phyloP scores from a whole-genome alignment of 1,140 invertebrate genomes.

The Schlechtendalia chinensis region DNA sequence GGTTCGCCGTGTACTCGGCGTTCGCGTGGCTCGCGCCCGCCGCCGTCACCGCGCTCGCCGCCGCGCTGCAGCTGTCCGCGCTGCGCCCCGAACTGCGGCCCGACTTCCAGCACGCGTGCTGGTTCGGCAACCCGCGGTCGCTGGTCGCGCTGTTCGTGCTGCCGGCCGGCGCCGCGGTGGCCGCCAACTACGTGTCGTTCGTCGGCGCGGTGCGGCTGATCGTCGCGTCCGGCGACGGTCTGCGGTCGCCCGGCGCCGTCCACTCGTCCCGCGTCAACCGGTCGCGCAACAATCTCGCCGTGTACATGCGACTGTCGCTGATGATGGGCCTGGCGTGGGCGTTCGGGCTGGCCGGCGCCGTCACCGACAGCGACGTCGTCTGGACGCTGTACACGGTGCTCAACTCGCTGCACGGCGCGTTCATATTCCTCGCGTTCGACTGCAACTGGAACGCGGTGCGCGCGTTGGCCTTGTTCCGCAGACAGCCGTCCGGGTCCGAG shows the following conservation, averaged over 20 bases:
- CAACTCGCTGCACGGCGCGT: conserved; percentile 45
- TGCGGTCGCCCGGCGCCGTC: background rate
- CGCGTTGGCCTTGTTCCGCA: background rate
- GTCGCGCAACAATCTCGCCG: conserved; percentile 13
- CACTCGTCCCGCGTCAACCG: background rate
- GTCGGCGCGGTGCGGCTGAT: conserved; percentile 18
- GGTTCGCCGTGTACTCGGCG: conserved; percentile 37
- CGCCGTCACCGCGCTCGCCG: background rate
- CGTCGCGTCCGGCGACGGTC: background rate
- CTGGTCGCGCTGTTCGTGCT: conserved; percentile 47
- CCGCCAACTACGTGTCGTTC: conserved; percentile 33
- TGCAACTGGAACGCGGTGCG: background rate
- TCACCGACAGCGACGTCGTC: conserved; percentile 18
- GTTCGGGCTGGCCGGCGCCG: conserved; percentile 15
- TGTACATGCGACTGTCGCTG: conserved; percentile 38
- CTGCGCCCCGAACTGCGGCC: background rate
- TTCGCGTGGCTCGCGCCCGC: conserved; percentile 39
- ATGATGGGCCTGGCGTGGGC: conserved; percentile 50
- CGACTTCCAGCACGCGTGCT: conserved; percentile 34
- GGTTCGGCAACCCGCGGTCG: conserved; percentile 36
- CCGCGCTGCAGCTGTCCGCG: background rate
- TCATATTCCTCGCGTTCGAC: conserved; percentile 45
- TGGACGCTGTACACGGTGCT: conserved; percentile 34
- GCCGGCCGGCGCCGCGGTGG: conserved; percentile 1
- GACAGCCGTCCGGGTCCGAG: background rate